phyloP scores from a whole-genome alignment of 2,113 vertebrate genomes.

The Bos taurus region ARS-UCD2.0 NC_037344.1:8130001-8130500 shows the following conservation, averaged over 20 bases:
- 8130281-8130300: background rate
- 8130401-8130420: background rate
- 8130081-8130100: too few relatives aligned
- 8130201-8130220: background rate
- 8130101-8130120: too few relatives aligned
- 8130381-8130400: background rate
- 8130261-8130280: background rate
- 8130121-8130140: too few relatives aligned
- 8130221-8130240: background rate
- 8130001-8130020: too few relatives aligned
- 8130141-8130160: fast-evolving
- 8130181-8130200: background rate
- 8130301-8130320: background rate
- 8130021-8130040: too few relatives aligned
- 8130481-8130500: background rate
- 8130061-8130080: too few relatives aligned
- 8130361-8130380: background rate
- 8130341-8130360: background rate
- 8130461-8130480: background rate
- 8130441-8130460: background rate
- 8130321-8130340: background rate
- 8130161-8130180: background rate
- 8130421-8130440: background rate
- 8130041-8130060: too few relatives aligned
- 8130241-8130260: background rate